Conservation (phyloP, 2,888 invertebrate genomes). For the Lycaena phlaeas region DNA sequence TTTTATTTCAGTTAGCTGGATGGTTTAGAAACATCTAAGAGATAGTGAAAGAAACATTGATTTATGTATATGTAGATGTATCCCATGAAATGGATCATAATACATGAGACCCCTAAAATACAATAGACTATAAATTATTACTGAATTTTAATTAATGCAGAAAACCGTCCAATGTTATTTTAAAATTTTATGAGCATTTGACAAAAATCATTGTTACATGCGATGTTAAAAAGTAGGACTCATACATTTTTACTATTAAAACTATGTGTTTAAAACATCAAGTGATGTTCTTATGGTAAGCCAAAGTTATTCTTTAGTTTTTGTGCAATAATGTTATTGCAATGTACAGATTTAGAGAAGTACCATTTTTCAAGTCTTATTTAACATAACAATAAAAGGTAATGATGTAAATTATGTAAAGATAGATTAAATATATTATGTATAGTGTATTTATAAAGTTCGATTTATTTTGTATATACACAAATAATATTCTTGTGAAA, state of each 20-base stretch:
- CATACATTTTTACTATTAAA: conserved; percentile 1
- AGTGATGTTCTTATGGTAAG: conserved; percentile 59
- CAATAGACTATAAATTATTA: too few relatives aligned
- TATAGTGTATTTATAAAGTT: conserved; percentile 50
- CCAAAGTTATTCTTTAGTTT: conserved; percentile 69
- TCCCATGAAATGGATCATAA: too few relatives aligned
- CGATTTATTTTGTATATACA: conserved; percentile 49
- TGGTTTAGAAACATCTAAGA: too few relatives aligned
- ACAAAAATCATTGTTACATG: not conserved
- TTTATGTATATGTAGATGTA: too few relatives aligned
- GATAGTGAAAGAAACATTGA: too few relatives aligned
- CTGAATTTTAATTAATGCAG: too few relatives aligned
- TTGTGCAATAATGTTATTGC: conserved; percentile 69
- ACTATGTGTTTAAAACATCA: conserved; percentile 3
- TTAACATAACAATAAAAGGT: conserved; percentile 39
- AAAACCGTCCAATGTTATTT: conserved; percentile 5
- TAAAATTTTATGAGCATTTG: conserved; percentile 2
- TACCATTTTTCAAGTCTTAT: conserved; percentile 38
- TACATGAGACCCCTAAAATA: too few relatives aligned
- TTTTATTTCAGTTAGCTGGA: too few relatives aligned
- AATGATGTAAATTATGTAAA: conserved; percentile 66
- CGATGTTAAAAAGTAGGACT: not conserved
- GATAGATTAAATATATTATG: conserved; percentile 41
- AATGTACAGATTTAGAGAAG: conserved; percentile 61
- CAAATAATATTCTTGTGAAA: conserved; percentile 32